Evolutionary conservation across 1,140 invertebrate genomes (phyloP).

Genomic region (Pararge aegeria): DNA sequence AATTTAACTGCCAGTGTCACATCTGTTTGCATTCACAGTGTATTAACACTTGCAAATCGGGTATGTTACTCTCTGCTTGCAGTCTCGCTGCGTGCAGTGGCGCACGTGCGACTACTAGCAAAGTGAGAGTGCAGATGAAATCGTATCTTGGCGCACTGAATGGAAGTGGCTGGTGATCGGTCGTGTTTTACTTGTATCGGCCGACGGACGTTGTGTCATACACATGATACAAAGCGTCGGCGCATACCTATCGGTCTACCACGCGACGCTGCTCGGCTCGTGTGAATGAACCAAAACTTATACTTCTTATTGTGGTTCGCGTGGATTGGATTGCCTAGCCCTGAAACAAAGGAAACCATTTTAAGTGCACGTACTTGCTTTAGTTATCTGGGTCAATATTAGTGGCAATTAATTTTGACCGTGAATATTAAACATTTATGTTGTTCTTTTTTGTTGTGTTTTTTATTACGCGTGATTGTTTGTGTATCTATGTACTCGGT

Average conservation of each 20-base stretch:
- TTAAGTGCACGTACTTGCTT: conserved; percentile 24
- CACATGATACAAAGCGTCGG: conserved; percentile 51
- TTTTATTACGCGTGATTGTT: background rate
- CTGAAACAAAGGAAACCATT: conserved; percentile 48
- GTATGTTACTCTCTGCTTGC: background rate
- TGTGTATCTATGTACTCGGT: background rate
- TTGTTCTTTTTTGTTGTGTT: conserved; percentile 8
- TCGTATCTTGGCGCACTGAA: conserved; percentile 57
- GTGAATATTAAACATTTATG: conserved; percentile 19
- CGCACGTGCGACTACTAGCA: conserved; percentile 59
- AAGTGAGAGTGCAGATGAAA: conserved; percentile 56
- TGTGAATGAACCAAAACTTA: conserved; percentile 47
- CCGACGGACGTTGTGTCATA: conserved; percentile 52
- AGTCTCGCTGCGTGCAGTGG: conserved; percentile 46
- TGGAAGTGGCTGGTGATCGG: conserved; percentile 57
- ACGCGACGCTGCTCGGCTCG: conserved; percentile 32
- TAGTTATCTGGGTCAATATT: conserved; percentile 33
- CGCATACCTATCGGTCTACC: conserved; percentile 48
- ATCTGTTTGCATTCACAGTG: background rate
- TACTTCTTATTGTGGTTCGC: conserved; percentile 18
- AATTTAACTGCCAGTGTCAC: conserved; percentile 11
- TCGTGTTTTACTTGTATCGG: conserved; percentile 37
- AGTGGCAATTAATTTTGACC: conserved; percentile 31
- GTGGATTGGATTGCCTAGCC: conserved; percentile 38
- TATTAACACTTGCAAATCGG: background rate